Evolutionary conservation across 2,797 vertebrate species (phyloP).

Genomic region (Crax fasciolata): DNA sequence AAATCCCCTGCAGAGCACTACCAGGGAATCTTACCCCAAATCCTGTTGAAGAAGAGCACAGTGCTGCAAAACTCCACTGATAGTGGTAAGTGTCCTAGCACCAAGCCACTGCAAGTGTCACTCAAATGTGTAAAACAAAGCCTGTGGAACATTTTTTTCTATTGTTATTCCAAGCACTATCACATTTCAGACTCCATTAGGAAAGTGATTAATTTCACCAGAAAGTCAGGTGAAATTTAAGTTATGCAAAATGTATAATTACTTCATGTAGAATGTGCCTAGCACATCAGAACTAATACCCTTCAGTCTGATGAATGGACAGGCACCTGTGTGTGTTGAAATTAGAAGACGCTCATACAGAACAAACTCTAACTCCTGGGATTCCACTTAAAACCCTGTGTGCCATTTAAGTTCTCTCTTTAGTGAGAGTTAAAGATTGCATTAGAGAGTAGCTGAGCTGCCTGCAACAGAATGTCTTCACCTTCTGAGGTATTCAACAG

Average conservation of each 20-base stretch:
- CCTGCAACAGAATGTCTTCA: background rate
- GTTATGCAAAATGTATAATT: background rate
- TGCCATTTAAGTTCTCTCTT: background rate
- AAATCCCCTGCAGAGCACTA: background rate
- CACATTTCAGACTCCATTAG: background rate
- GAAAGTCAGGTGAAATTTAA: background rate
- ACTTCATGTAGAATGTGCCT: background rate
- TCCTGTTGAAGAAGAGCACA: background rate
- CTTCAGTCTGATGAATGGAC: background rate
- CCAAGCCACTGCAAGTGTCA: accelerated
- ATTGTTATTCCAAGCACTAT: background rate
- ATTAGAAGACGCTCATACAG: background rate
- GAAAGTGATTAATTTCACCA: background rate
- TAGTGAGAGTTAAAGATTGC: background rate
- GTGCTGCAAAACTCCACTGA: background rate
- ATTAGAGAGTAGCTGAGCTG: background rate
- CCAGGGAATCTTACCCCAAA: background rate
- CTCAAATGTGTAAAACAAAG: background rate
- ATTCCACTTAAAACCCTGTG: background rate
- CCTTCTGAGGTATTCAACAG: background rate
- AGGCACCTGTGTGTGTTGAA: background rate
- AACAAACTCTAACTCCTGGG: background rate
- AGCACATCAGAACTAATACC: background rate
- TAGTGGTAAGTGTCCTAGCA: background rate
- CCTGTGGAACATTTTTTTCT: background rate